Base-by-base conservation (phyloP, 2,113 vertebrate species). In the Melanotaenia duboulayi region DNA sequence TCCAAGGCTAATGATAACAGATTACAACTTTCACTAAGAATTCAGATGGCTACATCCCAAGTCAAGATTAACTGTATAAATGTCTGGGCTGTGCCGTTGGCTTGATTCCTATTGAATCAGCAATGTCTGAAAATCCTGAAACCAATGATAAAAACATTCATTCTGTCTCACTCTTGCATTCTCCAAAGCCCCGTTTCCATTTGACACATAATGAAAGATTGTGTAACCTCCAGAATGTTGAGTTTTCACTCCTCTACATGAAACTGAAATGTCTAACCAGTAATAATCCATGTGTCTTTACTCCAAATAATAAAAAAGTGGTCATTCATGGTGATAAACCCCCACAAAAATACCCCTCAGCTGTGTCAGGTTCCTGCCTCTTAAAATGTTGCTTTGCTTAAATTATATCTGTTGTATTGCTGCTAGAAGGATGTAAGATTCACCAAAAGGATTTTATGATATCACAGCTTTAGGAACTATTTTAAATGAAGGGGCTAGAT, bases 401-500 rank as follows among this genome's bases (percentile, higher is more conserved):
- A 35, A 35, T 35, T 6, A 9, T 9, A 35, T 35, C 4, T 35
- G 5, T 35, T 35, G 32, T 35, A 9, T 35, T 35, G 32, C 4
- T 35, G 7, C 32, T 35, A 8, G 8, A 3, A 35, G 8, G 8
- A 3, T 35, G 8, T 6, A 35, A 35, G 32, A 35, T 9, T 35
- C 32, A 28, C 16, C 42, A 44, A 65, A 20, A 39, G 48, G 49
- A 24, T 40, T 65, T 65, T 20, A 49, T 39, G 63, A 65, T 49
- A 40, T 65, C 48, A 65, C 32, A 40, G 19, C 49, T 37, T 4
- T 40, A 32, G 22, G 40, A 40, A 65, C 48, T 32, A 23, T 16
- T 44, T 44, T 16, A 44, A 44, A 44, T 13, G 14, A 5, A 3
- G 5, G 4, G 16, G 14, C 13, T 2, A 5, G 2, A 13, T 12